These are phyloP conservation scores for Diplodus sargus DNA, from an alignment of 2,797 vertebrate genomes.

Conservation along the genomic window DNA sequence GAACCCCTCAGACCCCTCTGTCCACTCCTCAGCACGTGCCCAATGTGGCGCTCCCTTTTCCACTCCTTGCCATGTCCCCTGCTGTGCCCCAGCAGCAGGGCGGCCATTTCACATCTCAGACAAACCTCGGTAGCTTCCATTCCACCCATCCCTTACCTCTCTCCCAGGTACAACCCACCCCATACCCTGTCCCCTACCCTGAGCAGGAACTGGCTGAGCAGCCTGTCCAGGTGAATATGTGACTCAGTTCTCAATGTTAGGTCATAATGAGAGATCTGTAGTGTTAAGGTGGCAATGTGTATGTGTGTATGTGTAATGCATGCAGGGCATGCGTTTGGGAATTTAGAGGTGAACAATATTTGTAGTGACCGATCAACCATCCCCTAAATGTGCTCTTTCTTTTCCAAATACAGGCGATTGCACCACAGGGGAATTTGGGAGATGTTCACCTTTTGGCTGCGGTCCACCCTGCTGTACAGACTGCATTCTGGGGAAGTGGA, in stretches of 20 bases:
- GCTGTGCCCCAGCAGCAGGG: constrained; percentile 70
- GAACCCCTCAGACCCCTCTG: constrained; percentile 77
- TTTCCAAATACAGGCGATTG: constrained; percentile 57
- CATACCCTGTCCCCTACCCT: constrained; percentile 72
- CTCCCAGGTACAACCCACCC: constrained; percentile 77
- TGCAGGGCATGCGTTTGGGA: constrained; percentile 50
- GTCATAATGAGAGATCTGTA: constrained; percentile 53
- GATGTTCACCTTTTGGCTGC: constrained; percentile 63
- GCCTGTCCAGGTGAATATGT: constrained; percentile 84
- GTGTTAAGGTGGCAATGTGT: constrained; percentile 50
- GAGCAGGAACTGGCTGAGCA: constrained; percentile 80
- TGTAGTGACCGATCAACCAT: constrained; percentile 10
- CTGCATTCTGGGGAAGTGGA: constrained; percentile 64
- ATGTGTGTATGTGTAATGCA: constrained; percentile 44
- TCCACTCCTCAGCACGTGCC: constrained; percentile 73
- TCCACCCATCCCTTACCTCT: constrained; percentile 69
- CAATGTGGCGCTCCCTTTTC: constrained; percentile 55
- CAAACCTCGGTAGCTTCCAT: constrained; percentile 69
- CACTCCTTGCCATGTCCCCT: constrained; percentile 68
- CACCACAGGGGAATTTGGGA: constrained; percentile 57
- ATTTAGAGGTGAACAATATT: constrained; percentile 23
- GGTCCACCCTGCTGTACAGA: constrained; percentile 61
- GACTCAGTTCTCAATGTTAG: constrained; percentile 69
- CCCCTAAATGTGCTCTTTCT: constrained; percentile 28
- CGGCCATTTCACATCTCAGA: constrained; percentile 61